Percentiles rank a stretch among this genome's conserved stretches.
Evolutionary conservation across 2,888 invertebrate genomes (phyloP).

Genomic region (Lasioglossum malachurum): DNA sequence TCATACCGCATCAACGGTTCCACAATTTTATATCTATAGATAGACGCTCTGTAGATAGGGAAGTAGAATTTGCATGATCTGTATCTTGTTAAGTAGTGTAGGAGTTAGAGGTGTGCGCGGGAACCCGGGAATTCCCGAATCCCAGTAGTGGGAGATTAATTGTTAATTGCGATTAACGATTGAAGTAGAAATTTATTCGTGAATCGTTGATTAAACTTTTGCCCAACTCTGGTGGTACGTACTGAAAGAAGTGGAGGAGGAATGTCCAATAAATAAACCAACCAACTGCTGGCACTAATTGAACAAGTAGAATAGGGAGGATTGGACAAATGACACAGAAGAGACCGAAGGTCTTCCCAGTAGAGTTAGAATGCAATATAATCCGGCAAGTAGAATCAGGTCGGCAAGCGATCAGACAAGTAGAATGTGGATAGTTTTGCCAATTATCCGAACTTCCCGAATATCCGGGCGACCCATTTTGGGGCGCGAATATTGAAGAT

Average conservation of each 20-base stretch:
- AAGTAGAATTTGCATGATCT: neutral
- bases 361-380: neutral
- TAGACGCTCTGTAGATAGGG: neutral
- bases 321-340: neutral
- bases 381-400: neutral
- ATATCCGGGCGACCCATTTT: neutral
- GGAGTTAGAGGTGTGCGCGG: neutral
- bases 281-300: neutral
- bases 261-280: neutral
- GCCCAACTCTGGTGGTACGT: neutral
- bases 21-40: too few species aligned
- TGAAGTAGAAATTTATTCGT: too few species aligned
- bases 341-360: neutral
- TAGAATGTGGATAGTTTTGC: neutral
- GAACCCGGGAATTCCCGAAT: too few species aligned
- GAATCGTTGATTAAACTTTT: too few species aligned
- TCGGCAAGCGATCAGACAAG: neutral
- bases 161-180: too few species aligned
- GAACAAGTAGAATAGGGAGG: neutral
- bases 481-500: neutral
- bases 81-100: neutral
- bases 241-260: too few species aligned
- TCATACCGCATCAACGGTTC: too few species aligned
- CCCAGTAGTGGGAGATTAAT: too few species aligned
- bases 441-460: neutral